Base-by-base conservation (phyloP, 2,888 invertebrate genomes). In the Acrobasis suavella region DNA sequence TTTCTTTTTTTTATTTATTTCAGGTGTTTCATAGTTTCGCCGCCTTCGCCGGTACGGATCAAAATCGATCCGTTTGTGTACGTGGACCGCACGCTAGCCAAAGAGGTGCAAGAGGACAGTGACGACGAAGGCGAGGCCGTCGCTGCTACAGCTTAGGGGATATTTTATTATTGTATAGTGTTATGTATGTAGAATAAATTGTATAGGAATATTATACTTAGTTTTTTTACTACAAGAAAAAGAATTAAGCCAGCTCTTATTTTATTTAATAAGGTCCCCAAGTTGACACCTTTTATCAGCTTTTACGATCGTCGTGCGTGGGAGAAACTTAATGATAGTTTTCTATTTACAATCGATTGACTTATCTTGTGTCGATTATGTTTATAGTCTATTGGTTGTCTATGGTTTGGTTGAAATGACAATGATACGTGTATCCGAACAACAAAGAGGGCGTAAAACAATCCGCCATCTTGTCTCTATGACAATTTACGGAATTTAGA, bases 31-130 rank as follows among this genome's bases (percentile, higher is more conserved):
- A 77, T 96, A 58, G 86, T 87, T 65, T 94, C 95, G 74, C 94
- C 94, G 0, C 95, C 95, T 6, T 94, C 95, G 8, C 74, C 81
- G 37, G 97, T 96, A 79, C 93, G 87, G 70, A 86, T 97, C 0
- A 96, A 95, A 84, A 92, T 97, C 22, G 94, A 96, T 82, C 94
- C 94, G 2, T 94, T 94, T 69, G 77, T 91, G 0, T 91, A 90
- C 69, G 88, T 94, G 0, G 87, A 87, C 2, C 79, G 82, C 38
- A 83, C 81, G 9, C 62, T 91, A 1, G 72, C 86, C 8, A 86
- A 85, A 60, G 86, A 87, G 62, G 86, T 86, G 2, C 87, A 85
- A 69, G 87, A 87, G 14, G 92, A 92, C 9, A 92, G 89, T 64
- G 92, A 91, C 52, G 91, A 92, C 64, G 91, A 90, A 74, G 85